Base-by-base conservation (phyloP, 2,888 invertebrate genomes). In the Tillus elongatus region DNA sequence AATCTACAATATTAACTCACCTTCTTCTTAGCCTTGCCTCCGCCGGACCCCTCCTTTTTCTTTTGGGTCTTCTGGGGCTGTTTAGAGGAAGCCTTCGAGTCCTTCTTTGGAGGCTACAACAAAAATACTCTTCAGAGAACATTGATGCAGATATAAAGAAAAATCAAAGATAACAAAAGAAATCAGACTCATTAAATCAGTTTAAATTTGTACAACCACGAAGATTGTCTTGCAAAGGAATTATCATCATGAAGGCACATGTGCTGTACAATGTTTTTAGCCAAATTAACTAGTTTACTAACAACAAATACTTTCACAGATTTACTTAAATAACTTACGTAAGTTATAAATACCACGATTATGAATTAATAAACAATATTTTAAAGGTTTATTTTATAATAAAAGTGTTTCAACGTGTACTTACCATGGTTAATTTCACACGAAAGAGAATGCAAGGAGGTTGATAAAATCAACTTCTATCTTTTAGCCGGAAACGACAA, bases 11-110 rank as follows among this genome's bases (percentile, higher is more conserved):
- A n/a, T n/a, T n/a, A n/a, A n/a, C n/a, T n/a, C 68, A 82, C 85
- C 90, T 92, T 92, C 88, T 92, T 92, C 66, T 92, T 92, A 60
- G 91, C 91, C 73, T 91, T 92, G 52, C 91, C 91, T 55, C 91
- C 91, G 51, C 87, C 83, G 60, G 88, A 88, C 64, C 92, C 91
- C 66, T 92, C 92, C 71, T 92, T 92, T 75, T 92, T 92, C 71
- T 92, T 92, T 57, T 88, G 88, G 49, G 89, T 88, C 66, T 90
- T 91, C 60, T 90, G 90, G 45, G 91, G 89, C 71, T 89, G 88
- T 68, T 91, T 91, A 43, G 88, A 82, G 67, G 85, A 82, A 58
- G 83, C 76, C 70, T 91, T 91, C 11, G 89, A 73, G 70, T 91
- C 90, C 77, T 91, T 91, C 67, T 92, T 92, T 54, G 91, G 90